Conservation (phyloP, 2,113 vertebrate genomes). For the Axis porcinus region DNA sequence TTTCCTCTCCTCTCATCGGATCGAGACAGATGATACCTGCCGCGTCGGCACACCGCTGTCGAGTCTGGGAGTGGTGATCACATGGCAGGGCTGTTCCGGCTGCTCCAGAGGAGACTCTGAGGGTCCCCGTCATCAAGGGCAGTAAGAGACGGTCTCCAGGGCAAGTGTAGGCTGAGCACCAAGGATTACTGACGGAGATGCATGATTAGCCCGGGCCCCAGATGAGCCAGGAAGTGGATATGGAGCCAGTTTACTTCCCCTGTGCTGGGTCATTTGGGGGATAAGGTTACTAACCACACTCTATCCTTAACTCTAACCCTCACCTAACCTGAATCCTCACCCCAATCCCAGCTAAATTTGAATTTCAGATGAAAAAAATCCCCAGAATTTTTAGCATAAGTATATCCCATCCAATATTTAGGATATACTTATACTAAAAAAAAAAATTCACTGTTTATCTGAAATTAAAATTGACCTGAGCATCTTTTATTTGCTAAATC, state of each 20-base stretch:
- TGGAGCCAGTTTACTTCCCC: neutral
- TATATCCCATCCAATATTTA: neutral
- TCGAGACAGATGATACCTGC: neutral
- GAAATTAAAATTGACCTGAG: neutral
- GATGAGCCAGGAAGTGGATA: neutral
- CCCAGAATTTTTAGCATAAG: neutral
- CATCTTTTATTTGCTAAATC: neutral
- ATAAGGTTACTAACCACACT: neutral
- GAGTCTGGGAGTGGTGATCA: fast-evolving
- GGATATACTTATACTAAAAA: neutral
- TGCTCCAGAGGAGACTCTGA: neutral
- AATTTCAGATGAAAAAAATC: neutral
- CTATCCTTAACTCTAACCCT: neutral
- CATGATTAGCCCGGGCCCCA: neutral
- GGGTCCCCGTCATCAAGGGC: neutral
- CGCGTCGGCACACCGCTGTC: fast-evolving
- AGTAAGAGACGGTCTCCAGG: neutral
- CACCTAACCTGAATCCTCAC: neutral
- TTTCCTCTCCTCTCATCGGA: neutral
- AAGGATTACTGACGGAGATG: neutral
- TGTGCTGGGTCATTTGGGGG: too few species aligned
- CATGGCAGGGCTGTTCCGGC: neutral
- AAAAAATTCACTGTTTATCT: neutral
- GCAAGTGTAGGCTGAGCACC: neutral
- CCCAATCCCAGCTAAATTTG: neutral